A percentile compares a stretch with the other conserved stretches of the same genome.
Evolutionary conservation across 2,113 vertebrate genomes (phyloP).

Genomic region (Lamprotornis superbus): DNA sequence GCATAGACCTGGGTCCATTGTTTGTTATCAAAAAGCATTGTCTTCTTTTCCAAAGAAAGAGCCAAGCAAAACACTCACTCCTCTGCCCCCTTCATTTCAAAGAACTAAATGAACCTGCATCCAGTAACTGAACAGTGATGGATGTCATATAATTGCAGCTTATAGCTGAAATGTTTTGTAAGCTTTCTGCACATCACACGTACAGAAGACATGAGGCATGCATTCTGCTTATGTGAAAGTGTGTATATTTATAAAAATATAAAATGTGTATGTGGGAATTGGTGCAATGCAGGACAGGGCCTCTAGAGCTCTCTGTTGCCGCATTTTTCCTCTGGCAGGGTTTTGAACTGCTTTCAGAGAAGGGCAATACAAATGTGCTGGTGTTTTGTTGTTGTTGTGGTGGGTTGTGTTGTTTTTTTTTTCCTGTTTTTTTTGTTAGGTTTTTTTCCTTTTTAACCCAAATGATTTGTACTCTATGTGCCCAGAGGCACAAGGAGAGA

Average conservation of each 20-base stretch:
- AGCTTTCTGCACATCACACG: background rate
- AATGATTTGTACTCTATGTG: background rate
- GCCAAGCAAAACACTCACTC: background rate
- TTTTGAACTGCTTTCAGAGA: background rate
- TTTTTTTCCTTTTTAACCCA: background rate
- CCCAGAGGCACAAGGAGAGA: background rate
- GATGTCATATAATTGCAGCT: background rate
- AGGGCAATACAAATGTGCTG: background rate
- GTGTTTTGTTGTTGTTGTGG: background rate
- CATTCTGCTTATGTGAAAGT: background rate
- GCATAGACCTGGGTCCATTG: background rate
- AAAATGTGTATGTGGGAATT: background rate
- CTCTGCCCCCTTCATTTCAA: background rate
- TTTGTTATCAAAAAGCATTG: background rate
- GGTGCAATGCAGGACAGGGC: background rate
- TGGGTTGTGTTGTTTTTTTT: background rate
- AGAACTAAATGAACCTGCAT: background rate
- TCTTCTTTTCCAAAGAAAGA: background rate
- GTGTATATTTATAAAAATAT: background rate
- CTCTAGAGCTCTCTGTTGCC: conserved; percentile 53
- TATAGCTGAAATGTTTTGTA: background rate
- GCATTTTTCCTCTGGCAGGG: background rate
- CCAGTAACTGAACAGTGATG: background rate
- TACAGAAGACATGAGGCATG: background rate
- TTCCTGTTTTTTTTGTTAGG: no score